Conservation (phyloP, 2,797 vertebrate genomes). For the Anas acuta region DNA sequence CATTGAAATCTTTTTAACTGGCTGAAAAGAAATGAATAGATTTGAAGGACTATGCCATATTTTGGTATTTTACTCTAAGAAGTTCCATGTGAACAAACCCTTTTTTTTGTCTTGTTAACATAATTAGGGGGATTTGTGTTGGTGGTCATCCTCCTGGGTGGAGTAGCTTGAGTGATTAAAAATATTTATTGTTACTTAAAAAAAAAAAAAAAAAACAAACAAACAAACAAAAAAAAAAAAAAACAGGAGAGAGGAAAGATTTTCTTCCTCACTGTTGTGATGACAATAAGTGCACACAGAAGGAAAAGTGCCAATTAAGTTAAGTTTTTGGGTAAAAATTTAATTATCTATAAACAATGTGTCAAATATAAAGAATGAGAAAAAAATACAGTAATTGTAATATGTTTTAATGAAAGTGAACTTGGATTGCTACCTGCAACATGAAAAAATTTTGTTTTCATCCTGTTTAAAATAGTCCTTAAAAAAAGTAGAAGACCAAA, state of each 20-base stretch:
- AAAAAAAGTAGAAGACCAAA: not conserved
- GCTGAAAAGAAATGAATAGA: not conserved
- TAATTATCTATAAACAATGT: not conserved
- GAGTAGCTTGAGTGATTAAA: not conserved
- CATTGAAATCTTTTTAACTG: not conserved
- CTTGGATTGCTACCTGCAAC: not conserved
- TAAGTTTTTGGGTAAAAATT: not conserved
- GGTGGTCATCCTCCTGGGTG: not conserved
- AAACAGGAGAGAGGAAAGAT: not conserved
- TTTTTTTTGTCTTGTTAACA: not conserved
- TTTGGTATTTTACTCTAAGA: not conserved
- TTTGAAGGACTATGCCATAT: not conserved
- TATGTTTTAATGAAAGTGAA: not conserved
- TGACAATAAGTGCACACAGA: not conserved
- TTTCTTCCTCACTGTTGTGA: not conserved
- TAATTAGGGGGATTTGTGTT: not conserved
- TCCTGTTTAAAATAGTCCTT: not conserved
- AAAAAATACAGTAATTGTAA: accelerated
- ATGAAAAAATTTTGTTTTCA: not conserved
- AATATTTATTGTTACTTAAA: not conserved
- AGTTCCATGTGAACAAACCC: not conserved
- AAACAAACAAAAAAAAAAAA: too few species aligned
- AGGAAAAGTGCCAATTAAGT: not conserved
- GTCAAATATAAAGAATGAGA: not conserved
- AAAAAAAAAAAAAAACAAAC: too few species aligned